Percentiles rank a stretch among this genome's conserved stretches.
phyloP scores from a whole-genome alignment of 2,113 vertebrate genomes.

The Guaruba guarouba region DNA sequence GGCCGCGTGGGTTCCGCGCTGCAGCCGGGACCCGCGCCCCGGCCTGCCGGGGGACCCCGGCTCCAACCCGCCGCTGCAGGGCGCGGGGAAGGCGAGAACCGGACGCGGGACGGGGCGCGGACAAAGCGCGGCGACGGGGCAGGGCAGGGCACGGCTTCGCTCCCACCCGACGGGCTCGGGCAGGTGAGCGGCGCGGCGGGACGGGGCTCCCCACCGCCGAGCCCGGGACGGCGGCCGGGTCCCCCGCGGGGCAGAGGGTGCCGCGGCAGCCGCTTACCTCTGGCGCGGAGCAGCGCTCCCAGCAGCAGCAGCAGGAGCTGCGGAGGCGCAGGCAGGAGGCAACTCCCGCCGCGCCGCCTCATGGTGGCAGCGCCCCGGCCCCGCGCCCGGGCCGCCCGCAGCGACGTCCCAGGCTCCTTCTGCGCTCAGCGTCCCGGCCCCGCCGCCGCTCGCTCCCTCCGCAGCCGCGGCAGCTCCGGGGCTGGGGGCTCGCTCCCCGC shows the following conservation, averaged over 20 bases:
- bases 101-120: not conserved
- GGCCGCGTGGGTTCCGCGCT: no score
- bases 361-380: slow-evolving; percentile 61
- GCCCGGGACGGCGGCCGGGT: not conserved
- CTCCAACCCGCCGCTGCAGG: no score
- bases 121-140: not conserved
- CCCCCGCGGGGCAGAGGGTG: not conserved
- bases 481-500: slow-evolving; percentile 48
- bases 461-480: slow-evolving; percentile 40
- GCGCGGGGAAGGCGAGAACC: no score
- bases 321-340: slow-evolving; percentile 23
- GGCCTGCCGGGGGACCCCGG: no score
- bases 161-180: not conserved
- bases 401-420: not conserved
- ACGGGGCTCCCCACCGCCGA: not conserved
- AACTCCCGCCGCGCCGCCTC: slow-evolving; percentile 59
- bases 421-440: not conserved
- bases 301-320: slow-evolving; percentile 53
- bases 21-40: no score
- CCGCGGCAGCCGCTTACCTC: slow-evolving; percentile 67
- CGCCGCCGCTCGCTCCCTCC: not conserved
- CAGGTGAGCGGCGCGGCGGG: not conserved
- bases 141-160: not conserved
- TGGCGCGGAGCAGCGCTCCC: slow-evolving; percentile 65
- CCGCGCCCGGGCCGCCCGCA: not conserved